Evolutionary conservation across 1,140 invertebrate genomes (phyloP), one percentile per base, ranked within the genome.

Genomic region (Palaemon carinicauda): DNA sequence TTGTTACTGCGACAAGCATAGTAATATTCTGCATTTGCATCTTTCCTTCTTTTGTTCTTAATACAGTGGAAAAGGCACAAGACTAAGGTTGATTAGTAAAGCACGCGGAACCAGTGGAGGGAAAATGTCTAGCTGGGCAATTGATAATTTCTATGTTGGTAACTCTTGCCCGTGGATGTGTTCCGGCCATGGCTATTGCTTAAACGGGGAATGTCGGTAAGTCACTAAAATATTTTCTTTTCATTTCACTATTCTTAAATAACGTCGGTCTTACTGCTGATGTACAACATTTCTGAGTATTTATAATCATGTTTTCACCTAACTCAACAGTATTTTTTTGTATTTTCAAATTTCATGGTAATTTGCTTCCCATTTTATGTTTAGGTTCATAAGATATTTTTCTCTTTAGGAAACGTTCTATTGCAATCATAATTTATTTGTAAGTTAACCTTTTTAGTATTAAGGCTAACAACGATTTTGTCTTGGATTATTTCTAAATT

Each of bases 81-180:
- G 27, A 87, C 91, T 78, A 17, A 24, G 79, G 19, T 7, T 87
- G 80, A 31, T 69, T 24, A 71, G 82, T 52, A n/a, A 4, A 9
- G 51, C 27, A 31, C 74, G 27, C 7, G 71, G 50, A 92, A 92
- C 87, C 89, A 91, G 31, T 92, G 92, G 92, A 88, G 91, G 33
- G 90, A 50, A 69, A 52, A 92, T 78, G 83, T 90, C 90, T 53
- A 90, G 91, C 1, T 93, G 92, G 92, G 92, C 91, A 33, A 75
- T 92, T 12, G 92, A 92, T 60, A 92, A 92, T 89, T 90, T 93
- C 27, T 92, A 92, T 87, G 84, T 92, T 27, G 92, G 92, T 33
- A 90, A 91, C 82, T 91, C 91, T 0, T 93, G 92, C 87, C 91
- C 91, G 0, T 93, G 92, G 92, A 90, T 93, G 89, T 92, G 92